Evolutionary conservation across 2,113 vertebrate genomes (phyloP), one percentile per base, ranked within the genome.

Genomic region (Oncorhynchus gorbuscha): DNA sequence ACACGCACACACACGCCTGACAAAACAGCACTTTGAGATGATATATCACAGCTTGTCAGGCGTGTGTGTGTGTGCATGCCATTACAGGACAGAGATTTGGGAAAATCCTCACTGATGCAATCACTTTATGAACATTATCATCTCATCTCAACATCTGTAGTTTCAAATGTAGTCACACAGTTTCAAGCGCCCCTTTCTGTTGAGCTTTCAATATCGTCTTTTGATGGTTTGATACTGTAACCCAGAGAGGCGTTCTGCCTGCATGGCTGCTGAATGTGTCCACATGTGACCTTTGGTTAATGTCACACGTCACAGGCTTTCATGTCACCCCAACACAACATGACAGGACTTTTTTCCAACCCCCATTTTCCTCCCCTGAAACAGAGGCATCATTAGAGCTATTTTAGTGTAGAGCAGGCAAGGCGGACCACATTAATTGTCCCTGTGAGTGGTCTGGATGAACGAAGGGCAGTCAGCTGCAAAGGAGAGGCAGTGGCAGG

Each of bases 201-300:
- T 45, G 39, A 45, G 39, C 39, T 11, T 45, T 45, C 39, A 45
- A 45, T 45, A 3, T 45, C 2, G 1, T 45, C 39, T 45, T 45
- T 45, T 45, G 39, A 45, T 45, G 39, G 77, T 76, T 87, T 7
- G 83, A 80, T 84, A 39, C 61, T 59, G 49, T 78, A 28, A 39
- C 35, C 3, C 69, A 73, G 62, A 76, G 82, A 86, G 78, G 81
- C 89, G 72, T 78, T 39, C 0, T 81, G 83, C 76, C 83, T 76
- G 79, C 79, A 82, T 67, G 81, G 78, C 83, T 81, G 81, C 39
- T 45, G 39, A 45, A 85, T 85, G 84, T 84, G 91, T 93, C 86
- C 87, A 85, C 83, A 85, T 75, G 12, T 86, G 92, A 94, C 94
- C 94, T 95, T 94, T 95, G 77, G 83, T 93, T 91, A 91, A 94